Evolutionary conservation across 30 jellyfish, hydroid and myxozoan species (phyloP), one percentile per base, ranked within the genome.

Genomic region (Chironex yamaguchii): DNA sequence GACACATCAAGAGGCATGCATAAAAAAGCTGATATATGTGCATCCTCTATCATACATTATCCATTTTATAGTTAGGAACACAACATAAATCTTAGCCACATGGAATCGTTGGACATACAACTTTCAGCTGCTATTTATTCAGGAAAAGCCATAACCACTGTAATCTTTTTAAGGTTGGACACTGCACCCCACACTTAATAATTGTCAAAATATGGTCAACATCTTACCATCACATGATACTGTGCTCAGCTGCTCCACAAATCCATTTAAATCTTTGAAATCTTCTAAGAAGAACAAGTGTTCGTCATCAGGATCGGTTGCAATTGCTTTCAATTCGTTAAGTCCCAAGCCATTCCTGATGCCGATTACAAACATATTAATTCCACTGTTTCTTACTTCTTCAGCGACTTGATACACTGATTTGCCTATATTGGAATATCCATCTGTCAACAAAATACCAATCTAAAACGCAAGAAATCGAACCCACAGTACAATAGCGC

Each of bases 201-300:
- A n/a, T n/a, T n/a, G n/a, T n/a, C n/a, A n/a, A n/a, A n/a, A n/a
- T n/a, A n/a, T n/a, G 17, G 9, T 42, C 58, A 42, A 42, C 9
- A 23, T 48, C 93, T 14, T 89, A 93, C 98, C 98, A 52, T 93
- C 97, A 51, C 98, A 93, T 0, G 98, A 93, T 17, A 90, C 86
- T 21, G 98, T 84, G 64, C 97, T 93, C 83, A 93, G 89, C 71
- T 89, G 97, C 67, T 93, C 98, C 52, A 93, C 97, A 72, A 93
- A 93, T 17, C 91, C 96, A 4, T 97, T 80, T 26, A 93, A 79
- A 70, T 93, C 97, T n/a, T 62, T 76, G 82, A 93, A 93, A 20
- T 92, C 87, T 34, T 67, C 79, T 12, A 90, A 65, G 9, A 17
- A n/a, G 70, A 93, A 63, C 63, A 89, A 83, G 29, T 93, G 98